Evolutionary conservation across 2,113 vertebrate species (phyloP).

Genomic region (Mormoops blainvillei): DNA sequence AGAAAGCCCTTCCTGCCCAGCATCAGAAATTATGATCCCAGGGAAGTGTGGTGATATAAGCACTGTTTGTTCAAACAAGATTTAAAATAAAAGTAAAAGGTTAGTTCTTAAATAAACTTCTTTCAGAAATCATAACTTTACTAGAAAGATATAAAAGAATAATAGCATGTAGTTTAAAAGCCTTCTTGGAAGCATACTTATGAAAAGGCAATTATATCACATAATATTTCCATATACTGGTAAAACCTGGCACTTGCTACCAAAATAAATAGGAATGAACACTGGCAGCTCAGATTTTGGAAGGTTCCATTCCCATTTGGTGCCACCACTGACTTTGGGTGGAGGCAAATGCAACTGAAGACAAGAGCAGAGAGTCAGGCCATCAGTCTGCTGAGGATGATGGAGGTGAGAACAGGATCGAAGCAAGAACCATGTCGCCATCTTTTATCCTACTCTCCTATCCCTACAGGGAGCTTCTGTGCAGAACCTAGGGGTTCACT

Average conservation of each 20-base stretch:
- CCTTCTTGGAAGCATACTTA: neutral
- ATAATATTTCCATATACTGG: neutral
- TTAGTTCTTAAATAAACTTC: neutral
- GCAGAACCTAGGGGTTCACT: neutral
- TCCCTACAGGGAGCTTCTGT: neutral
- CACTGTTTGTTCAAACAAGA: neutral
- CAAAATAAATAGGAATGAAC: neutral
- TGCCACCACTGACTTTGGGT: neutral
- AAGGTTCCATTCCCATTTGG: neutral
- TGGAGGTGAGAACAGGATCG: neutral
- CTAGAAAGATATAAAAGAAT: neutral
- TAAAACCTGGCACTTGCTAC: neutral
- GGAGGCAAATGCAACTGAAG: neutral
- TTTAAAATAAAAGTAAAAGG: neutral
- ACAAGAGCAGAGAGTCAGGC: neutral
- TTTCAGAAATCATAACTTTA: neutral
- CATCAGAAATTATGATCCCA: neutral
- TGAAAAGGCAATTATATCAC: neutral
- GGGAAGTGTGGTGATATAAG: neutral
- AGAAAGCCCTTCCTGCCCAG: neutral
- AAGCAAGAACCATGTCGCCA: neutral
- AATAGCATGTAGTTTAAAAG: neutral
- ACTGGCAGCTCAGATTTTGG: neutral
- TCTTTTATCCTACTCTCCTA: neutral
- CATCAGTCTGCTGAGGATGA: neutral